These are phyloP conservation scores for Silvanus unidentatus DNA, from an alignment of 2,888 invertebrate species.

Conservation along the genomic window DNA sequence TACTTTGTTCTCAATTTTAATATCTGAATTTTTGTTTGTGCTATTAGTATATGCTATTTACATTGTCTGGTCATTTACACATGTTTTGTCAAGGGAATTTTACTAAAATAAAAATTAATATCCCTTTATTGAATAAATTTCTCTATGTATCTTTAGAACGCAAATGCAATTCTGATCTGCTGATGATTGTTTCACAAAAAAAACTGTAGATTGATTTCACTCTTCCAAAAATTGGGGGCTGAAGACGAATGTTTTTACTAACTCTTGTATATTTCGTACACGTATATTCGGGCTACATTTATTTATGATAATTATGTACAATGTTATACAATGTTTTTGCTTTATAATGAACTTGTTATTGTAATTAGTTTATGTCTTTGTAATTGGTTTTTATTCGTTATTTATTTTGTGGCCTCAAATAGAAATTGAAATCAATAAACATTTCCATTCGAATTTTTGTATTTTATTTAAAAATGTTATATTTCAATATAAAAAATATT, in stretches of 20 bases:
- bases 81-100: constrained; percentile 26
- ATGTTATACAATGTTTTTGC: too few relatives aligned
- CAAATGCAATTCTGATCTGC: constrained; percentile 44
- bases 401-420: constrained; percentile 17
- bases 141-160: constrained; percentile 12
- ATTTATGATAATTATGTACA: constrained; percentile 11
- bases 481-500: too few relatives aligned
- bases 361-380: background rate
- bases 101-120: too few relatives aligned
- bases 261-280: constrained; percentile 8
- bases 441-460: constrained; percentile 23
- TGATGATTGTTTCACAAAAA: constrained; percentile 33
- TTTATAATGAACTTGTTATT: constrained; percentile 3
- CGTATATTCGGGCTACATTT: background rate
- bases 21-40: too few relatives aligned
- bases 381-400: constrained; percentile 6
- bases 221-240: constrained; percentile 40
- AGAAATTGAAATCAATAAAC: constrained; percentile 46
- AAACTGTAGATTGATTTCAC: constrained; percentile 45
- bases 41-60: too few relatives aligned
- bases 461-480: constrained; percentile 6
- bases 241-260: constrained; percentile 18
- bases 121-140: too few relatives aligned
- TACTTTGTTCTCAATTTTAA: too few relatives aligned
- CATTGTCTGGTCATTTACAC: constrained; percentile 9